Percentiles rank a stretch among this genome's conserved stretches.
These are phyloP conservation scores for Habrosyne pyritoides DNA, from an alignment of 2,888 invertebrate species.

Conservation along the genomic window DNA sequence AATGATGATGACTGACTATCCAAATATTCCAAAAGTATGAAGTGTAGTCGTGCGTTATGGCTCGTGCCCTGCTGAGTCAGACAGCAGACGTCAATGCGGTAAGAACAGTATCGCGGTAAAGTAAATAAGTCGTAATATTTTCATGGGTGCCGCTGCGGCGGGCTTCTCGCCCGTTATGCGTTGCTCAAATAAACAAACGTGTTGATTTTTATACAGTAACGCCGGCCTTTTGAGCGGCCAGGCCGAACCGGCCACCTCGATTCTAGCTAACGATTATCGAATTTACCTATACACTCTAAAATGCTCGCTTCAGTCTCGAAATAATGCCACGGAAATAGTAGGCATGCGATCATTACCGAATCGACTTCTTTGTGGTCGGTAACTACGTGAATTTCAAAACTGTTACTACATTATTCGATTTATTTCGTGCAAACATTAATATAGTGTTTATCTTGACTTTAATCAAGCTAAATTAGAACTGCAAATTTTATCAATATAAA, in stretches of 20 bases:
- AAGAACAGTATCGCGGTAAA: constrained; percentile 68
- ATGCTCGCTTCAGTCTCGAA: constrained; percentile 10
- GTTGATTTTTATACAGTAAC: constrained; percentile 78
- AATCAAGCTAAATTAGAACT: not conserved
- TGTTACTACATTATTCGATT: not conserved
- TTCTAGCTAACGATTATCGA: constrained; percentile 55
- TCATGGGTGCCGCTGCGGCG: constrained; percentile 74
- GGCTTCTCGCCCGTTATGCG: constrained; percentile 68
- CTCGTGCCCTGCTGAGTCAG: constrained; percentile 57
- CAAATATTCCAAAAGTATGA: constrained; percentile 24
- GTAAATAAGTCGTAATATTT: constrained; percentile 81
- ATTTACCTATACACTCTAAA: constrained; percentile 25
- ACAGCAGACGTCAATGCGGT: constrained; percentile 63
- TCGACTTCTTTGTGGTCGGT: not conserved
- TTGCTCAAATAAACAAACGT: constrained; percentile 76
- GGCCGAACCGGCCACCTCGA: constrained; percentile 49
- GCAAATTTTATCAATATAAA: not conserved
- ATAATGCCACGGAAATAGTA: constrained; percentile 7
- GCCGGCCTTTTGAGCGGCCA: constrained; percentile 55
- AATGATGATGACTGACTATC: not conserved
- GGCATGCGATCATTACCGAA: constrained; percentile 2
- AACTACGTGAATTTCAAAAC: not conserved
- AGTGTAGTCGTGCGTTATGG: constrained; percentile 39
- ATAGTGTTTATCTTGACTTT: not conserved
- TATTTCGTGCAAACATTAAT: not conserved